Conservation (phyloP, 2,888 invertebrate species). For the Homarus gammarus region DNA sequence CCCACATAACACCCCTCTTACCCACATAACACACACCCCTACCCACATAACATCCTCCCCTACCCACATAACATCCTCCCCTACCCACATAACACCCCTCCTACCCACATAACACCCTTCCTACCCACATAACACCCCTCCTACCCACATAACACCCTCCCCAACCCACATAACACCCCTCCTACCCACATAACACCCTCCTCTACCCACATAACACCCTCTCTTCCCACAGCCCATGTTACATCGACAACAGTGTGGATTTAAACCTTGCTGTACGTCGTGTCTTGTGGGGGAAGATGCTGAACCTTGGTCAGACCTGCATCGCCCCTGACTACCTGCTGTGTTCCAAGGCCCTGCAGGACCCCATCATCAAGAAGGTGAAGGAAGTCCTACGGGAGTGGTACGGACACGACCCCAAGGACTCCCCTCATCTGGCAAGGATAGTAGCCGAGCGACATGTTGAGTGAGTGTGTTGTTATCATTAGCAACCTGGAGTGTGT, state of each 20-base stretch:
- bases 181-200: no score
- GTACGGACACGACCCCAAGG: slow-evolving; percentile 89
- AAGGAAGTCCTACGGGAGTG: slow-evolving; percentile 87
- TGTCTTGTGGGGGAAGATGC: slow-evolving; percentile 95
- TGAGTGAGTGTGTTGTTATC: slow-evolving; percentile 82
- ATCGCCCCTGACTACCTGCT: slow-evolving; percentile 97
- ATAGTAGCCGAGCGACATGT: slow-evolving; percentile 93
- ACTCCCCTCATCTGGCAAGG: slow-evolving; percentile 90
- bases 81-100: no score
- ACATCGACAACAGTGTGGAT: slow-evolving; percentile 91
- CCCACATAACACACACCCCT: no score
- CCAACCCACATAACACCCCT: no score
- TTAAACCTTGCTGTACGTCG: slow-evolving; percentile 88
- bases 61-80: neutral
- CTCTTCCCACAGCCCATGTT: slow-evolving; percentile 84
- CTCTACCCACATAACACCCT: neutral
- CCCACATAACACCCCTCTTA: no score
- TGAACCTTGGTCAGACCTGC: slow-evolving; percentile 96
- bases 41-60: no score
- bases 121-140: no score
- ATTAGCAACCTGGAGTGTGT: no score
- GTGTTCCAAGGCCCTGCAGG: slow-evolving; percentile 88
- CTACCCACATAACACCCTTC: no score
- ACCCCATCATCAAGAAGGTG: slow-evolving; percentile 85
- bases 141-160: no score